Percentiles rank a stretch among this genome's conserved stretches.
Evolutionary conservation across 2,113 vertebrate species (phyloP).

Genomic region (Chloebia gouldiae): DNA sequence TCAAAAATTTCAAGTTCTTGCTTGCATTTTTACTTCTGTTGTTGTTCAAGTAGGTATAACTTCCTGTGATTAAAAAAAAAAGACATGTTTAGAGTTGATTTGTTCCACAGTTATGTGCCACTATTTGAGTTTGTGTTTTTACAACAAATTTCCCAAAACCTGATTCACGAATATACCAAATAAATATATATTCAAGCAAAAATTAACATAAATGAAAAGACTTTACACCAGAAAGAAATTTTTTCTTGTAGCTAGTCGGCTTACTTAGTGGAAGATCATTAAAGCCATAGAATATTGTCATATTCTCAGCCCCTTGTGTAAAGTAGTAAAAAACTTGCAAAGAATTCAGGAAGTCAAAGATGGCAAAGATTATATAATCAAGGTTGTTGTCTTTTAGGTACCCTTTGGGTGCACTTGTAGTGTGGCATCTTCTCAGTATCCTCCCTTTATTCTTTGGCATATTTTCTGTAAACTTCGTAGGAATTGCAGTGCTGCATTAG

Average conservation of each 20-base stretch:
- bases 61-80: not conserved
- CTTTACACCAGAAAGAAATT: not conserved
- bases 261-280: not conserved
- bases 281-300: no score
- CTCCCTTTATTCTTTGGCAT: not conserved
- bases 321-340: not conserved
- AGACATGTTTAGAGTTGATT: not conserved
- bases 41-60: not conserved
- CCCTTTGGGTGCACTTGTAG: not conserved
- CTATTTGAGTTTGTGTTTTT: not conserved
- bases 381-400: not conserved
- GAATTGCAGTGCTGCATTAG: not conserved
- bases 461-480: not conserved
- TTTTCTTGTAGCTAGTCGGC: not conserved
- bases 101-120: not conserved
- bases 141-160: not conserved
- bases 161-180: not conserved
- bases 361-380: not conserved
- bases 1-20: not conserved
- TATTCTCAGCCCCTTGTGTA: not conserved
- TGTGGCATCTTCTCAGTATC: not conserved
- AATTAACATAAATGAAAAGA: not conserved
- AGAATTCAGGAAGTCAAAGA: not conserved
- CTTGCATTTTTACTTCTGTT: not conserved
- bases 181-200: not conserved